Percentiles rank a stretch among this genome's conserved stretches.
These are phyloP conservation scores for Lucinisca nassula DNA, from an alignment of 2,888 invertebrate genomes.

Conservation along the genomic window DNA sequence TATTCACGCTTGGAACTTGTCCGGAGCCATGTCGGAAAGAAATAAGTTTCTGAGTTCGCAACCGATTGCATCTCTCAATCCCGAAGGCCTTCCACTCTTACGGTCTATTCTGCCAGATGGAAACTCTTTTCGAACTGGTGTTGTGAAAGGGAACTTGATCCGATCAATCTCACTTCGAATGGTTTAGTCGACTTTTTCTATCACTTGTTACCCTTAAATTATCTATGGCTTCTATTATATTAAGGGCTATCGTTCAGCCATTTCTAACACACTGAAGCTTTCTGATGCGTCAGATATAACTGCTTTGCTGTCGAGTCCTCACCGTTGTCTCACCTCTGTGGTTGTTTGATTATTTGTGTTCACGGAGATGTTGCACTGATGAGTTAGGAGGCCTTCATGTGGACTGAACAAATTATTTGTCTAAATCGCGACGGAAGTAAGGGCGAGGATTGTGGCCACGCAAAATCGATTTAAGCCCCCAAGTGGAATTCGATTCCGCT, in stretches of 20 bases:
- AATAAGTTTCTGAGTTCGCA: slow-evolving; percentile 5
- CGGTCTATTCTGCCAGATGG: neutral
- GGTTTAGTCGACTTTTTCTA: neutral
- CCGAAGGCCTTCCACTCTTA: neutral
- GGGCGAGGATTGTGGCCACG: too few species aligned
- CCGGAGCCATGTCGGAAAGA: neutral
- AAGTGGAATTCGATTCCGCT: too few species aligned
- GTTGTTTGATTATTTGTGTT: too few species aligned
- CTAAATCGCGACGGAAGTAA: too few species aligned
- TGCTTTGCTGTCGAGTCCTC: too few species aligned
- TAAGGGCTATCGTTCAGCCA: neutral
- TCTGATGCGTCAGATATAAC: neutral
- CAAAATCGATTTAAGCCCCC: too few species aligned
- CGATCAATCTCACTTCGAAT: neutral
- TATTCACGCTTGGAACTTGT: neutral
- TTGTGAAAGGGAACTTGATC: too few species aligned
- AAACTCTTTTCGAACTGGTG: too few species aligned
- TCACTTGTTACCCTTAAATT: neutral
- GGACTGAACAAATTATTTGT: too few species aligned
- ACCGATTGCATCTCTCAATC: neutral
- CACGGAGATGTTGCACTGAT: too few species aligned
- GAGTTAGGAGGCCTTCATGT: too few species aligned
- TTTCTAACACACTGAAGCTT: neutral
- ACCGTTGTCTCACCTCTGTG: too few species aligned
- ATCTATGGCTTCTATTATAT: neutral